Conservation (phyloP, 2,888 invertebrate genomes). For the Dynastes hyllus region DNA sequence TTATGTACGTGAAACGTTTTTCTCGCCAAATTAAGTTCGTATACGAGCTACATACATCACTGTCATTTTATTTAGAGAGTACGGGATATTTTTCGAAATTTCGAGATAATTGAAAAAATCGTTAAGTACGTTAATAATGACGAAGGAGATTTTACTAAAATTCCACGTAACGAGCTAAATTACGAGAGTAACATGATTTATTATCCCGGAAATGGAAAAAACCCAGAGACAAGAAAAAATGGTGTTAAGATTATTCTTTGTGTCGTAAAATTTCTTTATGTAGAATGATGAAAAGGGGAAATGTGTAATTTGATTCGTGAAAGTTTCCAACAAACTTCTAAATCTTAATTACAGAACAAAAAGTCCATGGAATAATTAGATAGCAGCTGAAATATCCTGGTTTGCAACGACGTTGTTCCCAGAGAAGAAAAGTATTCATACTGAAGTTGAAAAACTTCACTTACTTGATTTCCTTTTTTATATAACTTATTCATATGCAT, state of each 20-base stretch:
- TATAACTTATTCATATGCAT: no score
- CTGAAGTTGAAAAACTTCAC: no score
- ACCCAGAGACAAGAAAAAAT: neutral
- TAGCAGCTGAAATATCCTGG: neutral
- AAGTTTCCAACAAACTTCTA: neutral
- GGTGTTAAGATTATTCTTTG: neutral
- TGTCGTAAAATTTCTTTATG: neutral
- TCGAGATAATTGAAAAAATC: no score
- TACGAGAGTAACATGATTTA: no score
- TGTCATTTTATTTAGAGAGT: neutral
- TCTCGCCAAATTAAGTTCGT: neutral
- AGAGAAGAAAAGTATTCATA: no score
- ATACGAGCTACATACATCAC: neutral
- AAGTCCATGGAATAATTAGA: neutral
- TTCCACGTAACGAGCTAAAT: no score
- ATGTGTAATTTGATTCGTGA: neutral
- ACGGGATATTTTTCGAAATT: neutral
- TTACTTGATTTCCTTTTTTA: no score
- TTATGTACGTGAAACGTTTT: neutral
- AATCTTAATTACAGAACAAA: neutral
- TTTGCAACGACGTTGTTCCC: no score
- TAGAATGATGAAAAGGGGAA: neutral
- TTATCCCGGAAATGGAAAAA: no score
- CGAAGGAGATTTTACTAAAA: no score
- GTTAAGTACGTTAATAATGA: no score